Percentiles rank a stretch among this genome's conserved stretches.
phyloP scores from a whole-genome alignment of 2,888 invertebrate species.

The Flexamia atlantica region DNA sequence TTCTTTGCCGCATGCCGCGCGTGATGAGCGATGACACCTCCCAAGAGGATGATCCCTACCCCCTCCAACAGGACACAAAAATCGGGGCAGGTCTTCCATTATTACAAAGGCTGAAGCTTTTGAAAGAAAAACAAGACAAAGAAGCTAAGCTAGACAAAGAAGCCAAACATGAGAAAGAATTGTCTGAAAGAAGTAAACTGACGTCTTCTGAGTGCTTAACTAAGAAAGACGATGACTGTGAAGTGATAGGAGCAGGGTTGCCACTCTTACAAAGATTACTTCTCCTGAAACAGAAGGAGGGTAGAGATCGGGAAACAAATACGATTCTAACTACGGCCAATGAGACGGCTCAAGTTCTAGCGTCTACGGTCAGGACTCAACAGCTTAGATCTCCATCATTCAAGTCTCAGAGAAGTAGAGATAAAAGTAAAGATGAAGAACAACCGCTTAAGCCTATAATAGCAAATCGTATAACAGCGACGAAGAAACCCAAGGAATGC shows the following conservation, averaged over 20 bases:
- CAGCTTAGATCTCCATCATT: conserved; percentile 68
- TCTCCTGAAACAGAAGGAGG: conserved; percentile 87
- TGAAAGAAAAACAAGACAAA: conserved; percentile 83
- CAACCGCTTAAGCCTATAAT: conserved; percentile 39
- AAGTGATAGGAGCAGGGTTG: conserved; percentile 84
- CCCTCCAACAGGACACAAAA: conserved; percentile 64
- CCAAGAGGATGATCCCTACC: conserved; percentile 73
- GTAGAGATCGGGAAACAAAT: conserved; percentile 75
- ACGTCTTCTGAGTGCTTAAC: conserved; percentile 59
- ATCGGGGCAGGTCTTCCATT: conserved; percentile 91
- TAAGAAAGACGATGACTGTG: conserved; percentile 72
- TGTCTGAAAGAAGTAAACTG: conserved; percentile 72
- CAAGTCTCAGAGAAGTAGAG: conserved; percentile 53
- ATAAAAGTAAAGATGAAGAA: conserved; percentile 57
- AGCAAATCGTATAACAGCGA: conserved; percentile 24
- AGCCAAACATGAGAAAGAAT: conserved; percentile 73
- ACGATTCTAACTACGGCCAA: conserved; percentile 65
- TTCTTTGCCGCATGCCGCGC: conserved; percentile 85
- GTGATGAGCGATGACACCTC: conserved; percentile 86
- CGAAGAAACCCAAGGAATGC: conserved; percentile 54
- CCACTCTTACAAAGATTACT: conserved; percentile 87
- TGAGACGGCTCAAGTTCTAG: conserved; percentile 69
- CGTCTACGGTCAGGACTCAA: conserved; percentile 70
- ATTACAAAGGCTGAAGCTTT: conserved; percentile 85
- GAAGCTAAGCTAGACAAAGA: conserved; percentile 74